Base-by-base conservation (phyloP, 2,888 invertebrate genomes). In the Thysanoteuthis rhombus region DNA sequence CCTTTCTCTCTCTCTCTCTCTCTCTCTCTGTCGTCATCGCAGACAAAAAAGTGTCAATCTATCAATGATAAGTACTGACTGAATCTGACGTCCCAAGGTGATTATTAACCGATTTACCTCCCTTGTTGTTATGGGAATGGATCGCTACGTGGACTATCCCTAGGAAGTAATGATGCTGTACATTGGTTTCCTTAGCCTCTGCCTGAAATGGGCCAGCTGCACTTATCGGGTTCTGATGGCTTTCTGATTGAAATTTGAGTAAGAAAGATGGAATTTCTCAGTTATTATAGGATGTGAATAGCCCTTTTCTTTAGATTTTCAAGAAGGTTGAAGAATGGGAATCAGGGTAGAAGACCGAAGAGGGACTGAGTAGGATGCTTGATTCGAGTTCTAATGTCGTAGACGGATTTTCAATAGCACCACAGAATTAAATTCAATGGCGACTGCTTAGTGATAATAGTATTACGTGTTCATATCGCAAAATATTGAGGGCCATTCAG, bases 71-170 rank as follows among this genome's bases (percentile, higher is more conserved):
- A 58, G 75, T 75, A n/a, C 75, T 36, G 36, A 75, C n/a, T 4
- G n/a, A 16, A 16, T n/a, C 16, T 75, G n/a, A 75, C 75, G n/a
- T 75, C n/a, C 75, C n/a, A 75, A n/a, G 75, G n/a, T 75, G 75
- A 75, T 75, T 75, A 75, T 75, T 75, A 75, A 75, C 75, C 75
- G 75, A 75, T 75, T 75, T 75, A 75, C 75, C 75, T n/a, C 75
- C 75, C 75, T 16, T 75, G 75, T 75, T 75, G 75, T 1, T 75
- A 75, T 75, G 75, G 75, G 75, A 75, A 75, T 19, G n/a, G n/a
- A 36, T 25, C 36, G 75, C 16, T n/a, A 75, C 36, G 75, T n/a
- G n/a, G 75, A 19, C 12, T 36, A 12, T 12, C 12, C 12, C 4
- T n/a, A n/a, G 75, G n/a, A 75, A 36, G n/a, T 75, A 75, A 75